phyloP scores from a whole-genome alignment of 2,797 vertebrate genomes.

The Loriculus beryllinus region DNA sequence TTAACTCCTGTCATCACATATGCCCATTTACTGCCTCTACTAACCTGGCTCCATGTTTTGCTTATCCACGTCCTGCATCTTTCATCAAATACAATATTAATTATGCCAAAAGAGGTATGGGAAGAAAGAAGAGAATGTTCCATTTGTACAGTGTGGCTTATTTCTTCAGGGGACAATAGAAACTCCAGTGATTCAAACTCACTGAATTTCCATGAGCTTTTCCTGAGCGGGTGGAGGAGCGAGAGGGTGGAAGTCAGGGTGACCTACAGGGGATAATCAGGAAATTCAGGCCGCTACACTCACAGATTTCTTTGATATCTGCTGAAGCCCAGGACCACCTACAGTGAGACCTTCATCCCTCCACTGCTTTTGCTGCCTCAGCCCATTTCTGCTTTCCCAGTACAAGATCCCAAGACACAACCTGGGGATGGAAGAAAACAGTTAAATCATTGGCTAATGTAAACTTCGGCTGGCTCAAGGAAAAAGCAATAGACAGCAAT shows the following conservation, averaged over 20 bases:
- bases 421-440: not conserved
- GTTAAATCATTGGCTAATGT: not conserved
- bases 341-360: not conserved
- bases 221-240: not conserved
- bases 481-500: not conserved
- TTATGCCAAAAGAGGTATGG: not conserved
- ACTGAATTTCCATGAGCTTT: not conserved
- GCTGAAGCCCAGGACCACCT: slow-evolving; percentile 21
- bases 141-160: not conserved
- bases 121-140: not conserved
- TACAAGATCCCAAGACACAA: not conserved
- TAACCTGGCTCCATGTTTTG: not conserved
- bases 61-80: not conserved
- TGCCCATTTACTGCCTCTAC: not conserved
- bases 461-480: not conserved
- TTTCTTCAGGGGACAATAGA: not conserved
- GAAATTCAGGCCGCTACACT: not conserved
- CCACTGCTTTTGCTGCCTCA: not conserved
- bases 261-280: not conserved
- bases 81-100: not conserved
- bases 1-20: not conserved
- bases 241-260: not conserved
- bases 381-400: not conserved
- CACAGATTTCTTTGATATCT: not conserved
- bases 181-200: not conserved